These are phyloP conservation scores for Caenorhabditis sulstoni DNA, from an alignment of 2,888 invertebrate genomes.

Conservation along the genomic window DNA sequence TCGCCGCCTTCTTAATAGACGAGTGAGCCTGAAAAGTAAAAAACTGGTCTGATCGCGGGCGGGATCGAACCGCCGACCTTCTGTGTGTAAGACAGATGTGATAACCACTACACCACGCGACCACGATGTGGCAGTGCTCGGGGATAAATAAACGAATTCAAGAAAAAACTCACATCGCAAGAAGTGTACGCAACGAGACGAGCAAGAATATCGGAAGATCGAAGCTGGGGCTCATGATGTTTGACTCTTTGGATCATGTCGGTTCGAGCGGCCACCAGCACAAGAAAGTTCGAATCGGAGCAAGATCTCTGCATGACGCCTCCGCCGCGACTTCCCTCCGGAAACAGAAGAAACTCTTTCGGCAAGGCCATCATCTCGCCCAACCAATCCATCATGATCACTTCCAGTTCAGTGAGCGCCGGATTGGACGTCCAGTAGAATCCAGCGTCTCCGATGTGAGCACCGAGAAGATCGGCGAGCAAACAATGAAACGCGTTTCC, in stretches of 20 bases:
- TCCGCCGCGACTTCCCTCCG: constrained; percentile 55
- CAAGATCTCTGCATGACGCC: constrained; percentile 54
- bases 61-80: constrained; percentile 68
- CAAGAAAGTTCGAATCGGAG: constrained; percentile 46
- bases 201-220: constrained; percentile 26
- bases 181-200: constrained; percentile 55
- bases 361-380: constrained; percentile 58
- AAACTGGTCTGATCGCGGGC: constrained; percentile 41
- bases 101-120: constrained; percentile 67
- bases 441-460: constrained; percentile 48
- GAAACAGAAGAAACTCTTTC: constrained; percentile 47
- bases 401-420: constrained; percentile 52
- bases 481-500: constrained; percentile 54
- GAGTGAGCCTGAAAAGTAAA: constrained; percentile 40
- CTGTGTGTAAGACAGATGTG: constrained; percentile 68
- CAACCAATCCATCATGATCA: constrained; percentile 58
- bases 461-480: constrained; percentile 52
- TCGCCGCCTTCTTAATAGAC: constrained; percentile 42
- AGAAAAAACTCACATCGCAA: constrained; percentile 19
- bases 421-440: constrained; percentile 54
- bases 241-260: constrained; percentile 42
- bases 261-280: constrained; percentile 44
- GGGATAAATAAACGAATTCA: no score
- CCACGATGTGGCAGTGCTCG: not conserved
- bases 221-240: constrained; percentile 2